phyloP scores from a whole-genome alignment of 2,797 vertebrate species.

The Lates japonicus region DNA sequence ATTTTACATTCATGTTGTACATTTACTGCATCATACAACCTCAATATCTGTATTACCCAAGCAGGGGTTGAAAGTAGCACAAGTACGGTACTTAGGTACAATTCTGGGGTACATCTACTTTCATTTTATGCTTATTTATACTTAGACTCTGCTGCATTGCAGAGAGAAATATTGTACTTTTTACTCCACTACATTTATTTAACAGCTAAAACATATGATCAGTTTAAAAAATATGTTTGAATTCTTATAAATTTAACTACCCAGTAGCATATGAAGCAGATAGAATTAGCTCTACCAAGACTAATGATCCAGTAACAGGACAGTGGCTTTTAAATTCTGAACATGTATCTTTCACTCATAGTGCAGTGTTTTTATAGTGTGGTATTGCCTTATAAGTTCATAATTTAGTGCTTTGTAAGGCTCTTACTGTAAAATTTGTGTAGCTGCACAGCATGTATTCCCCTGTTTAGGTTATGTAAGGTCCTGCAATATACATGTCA shows the following conservation, averaged over 20 bases:
- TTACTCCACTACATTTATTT: neutral
- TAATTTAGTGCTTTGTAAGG: neutral
- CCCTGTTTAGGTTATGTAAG: conserved; percentile 13
- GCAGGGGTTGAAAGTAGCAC: neutral
- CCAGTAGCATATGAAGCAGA: neutral
- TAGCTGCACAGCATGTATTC: neutral
- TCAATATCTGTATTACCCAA: neutral
- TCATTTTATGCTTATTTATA: neutral
- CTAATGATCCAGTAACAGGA: neutral
- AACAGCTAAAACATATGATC: neutral
- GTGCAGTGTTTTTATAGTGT: no score
- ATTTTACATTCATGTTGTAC: neutral
- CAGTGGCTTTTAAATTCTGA: no score
- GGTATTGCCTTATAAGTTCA: neutral
- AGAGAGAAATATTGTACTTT: neutral
- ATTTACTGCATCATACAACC: neutral
- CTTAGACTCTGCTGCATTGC: neutral
- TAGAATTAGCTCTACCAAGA: neutral
- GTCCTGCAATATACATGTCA: conserved; percentile 6
- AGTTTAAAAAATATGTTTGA: neutral
- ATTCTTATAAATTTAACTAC: neutral
- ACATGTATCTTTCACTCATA: no score
- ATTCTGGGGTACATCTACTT: neutral
- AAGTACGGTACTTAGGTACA: neutral
- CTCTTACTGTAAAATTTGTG: conserved; percentile 4